Conservation (phyloP, 2,888 invertebrate species). For the Eilema depressum region DNA sequence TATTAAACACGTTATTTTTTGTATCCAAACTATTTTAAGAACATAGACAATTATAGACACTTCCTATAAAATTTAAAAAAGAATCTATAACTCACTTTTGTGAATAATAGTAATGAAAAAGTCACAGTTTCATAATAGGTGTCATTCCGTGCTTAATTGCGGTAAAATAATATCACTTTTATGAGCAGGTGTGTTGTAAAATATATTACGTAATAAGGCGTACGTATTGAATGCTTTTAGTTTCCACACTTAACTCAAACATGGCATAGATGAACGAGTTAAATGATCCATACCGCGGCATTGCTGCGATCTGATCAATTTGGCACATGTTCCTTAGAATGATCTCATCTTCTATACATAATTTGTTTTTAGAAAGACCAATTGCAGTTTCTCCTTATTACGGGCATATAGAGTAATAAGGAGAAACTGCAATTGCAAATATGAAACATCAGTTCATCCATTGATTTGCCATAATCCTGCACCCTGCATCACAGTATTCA, state of each 20-base stretch:
- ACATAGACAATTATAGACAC: too few relatives aligned
- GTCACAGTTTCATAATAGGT: too few relatives aligned
- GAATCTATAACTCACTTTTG: too few relatives aligned
- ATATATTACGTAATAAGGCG: conserved; percentile 18
- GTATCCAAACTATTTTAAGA: too few relatives aligned
- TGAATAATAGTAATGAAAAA: too few relatives aligned
- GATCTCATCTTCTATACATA: conserved; percentile 17
- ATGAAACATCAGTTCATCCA: conserved; percentile 57
- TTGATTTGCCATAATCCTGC: conserved; percentile 54
- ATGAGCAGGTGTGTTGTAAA: too few relatives aligned
- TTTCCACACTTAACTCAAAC: conserved; percentile 31
- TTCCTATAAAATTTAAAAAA: too few relatives aligned
- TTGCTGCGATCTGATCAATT: conserved; percentile 27
- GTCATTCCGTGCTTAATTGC: too few relatives aligned
- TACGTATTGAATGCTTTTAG: conserved; percentile 36
- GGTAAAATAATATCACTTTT: too few relatives aligned
- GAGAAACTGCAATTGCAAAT: conserved; percentile 30
- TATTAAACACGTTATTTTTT: too few relatives aligned
- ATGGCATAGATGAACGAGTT: conserved; percentile 45
- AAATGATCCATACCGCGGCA: conserved; percentile 33
- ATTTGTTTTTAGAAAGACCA: too few relatives aligned
- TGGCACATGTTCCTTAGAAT: conserved; percentile 3
- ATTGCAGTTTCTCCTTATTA: not conserved
- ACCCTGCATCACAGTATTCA: conserved; percentile 51
- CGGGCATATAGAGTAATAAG: too few relatives aligned